A percentile compares a stretch with the other conserved stretches of the same genome.
These are phyloP conservation scores for Scomber japonicus DNA, from an alignment of 2,113 vertebrate genomes.

Conservation along the genomic window DNA sequence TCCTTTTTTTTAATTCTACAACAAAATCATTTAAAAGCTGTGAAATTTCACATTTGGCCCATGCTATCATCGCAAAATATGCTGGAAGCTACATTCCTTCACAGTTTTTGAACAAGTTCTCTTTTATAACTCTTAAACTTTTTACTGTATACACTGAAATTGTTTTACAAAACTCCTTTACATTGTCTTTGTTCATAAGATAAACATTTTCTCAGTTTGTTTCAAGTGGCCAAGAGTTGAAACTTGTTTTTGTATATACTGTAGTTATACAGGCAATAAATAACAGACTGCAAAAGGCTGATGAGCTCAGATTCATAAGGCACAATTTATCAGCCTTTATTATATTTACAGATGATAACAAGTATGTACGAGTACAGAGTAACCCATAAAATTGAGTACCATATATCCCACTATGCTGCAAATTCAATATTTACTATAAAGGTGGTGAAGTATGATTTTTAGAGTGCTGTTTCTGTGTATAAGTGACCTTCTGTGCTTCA, in stretches of 20 bases:
- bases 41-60: constrained; percentile 57
- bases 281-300: constrained; percentile 63
- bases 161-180: constrained; percentile 64
- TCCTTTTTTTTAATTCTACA: constrained; percentile 31
- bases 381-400: constrained; percentile 63
- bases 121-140: constrained; percentile 74
- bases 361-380: constrained; percentile 60
- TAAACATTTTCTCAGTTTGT: constrained; percentile 46
- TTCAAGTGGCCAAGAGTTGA: constrained; percentile 39
- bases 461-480: constrained; percentile 83
- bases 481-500: constrained; percentile 88
- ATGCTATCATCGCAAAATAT: constrained; percentile 41
- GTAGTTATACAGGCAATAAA: constrained; percentile 71
- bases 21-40: constrained; percentile 61
- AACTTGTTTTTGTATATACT: constrained; percentile 73
- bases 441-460: constrained; percentile 75
- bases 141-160: constrained; percentile 68
- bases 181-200: constrained; percentile 47
- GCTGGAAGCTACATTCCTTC: constrained; percentile 66
- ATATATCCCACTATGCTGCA: constrained; percentile 80
- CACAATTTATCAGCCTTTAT: constrained; percentile 78
- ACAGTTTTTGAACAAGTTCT: constrained; percentile 64
- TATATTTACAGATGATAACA: constrained; percentile 69
- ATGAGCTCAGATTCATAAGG: constrained; percentile 61
- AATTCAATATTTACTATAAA: constrained; percentile 74